These are phyloP conservation scores for Tillus elongatus DNA, from an alignment of 2,888 invertebrate species.

Conservation along the genomic window DNA sequence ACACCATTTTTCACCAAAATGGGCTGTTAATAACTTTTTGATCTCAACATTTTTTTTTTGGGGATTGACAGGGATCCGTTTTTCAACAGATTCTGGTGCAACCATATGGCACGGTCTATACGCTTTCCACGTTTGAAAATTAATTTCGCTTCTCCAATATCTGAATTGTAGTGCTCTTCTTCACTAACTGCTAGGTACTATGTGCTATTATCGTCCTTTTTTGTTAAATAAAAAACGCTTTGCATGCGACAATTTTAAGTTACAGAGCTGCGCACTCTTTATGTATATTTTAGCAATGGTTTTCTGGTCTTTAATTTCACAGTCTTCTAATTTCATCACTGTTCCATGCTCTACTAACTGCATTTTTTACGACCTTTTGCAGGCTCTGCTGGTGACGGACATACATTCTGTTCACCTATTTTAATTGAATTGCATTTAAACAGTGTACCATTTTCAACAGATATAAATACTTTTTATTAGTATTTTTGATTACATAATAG, in stretches of 20 bases:
- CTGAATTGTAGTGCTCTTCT: constrained; percentile 1
- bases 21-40: background rate
- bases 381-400: no score
- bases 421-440: no score
- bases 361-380: no score
- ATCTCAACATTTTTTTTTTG: background rate
- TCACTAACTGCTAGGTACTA: background rate
- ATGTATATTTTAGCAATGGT: background rate
- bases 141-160: constrained; percentile 2
- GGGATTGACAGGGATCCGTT: background rate
- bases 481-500: no score
- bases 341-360: background rate
- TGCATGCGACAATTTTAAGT: background rate
- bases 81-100: background rate
- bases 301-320: constrained; percentile 1
- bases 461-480: no score
- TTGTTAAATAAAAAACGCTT: background rate
- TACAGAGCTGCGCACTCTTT: background rate
- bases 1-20: constrained; percentile 1
- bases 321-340: constrained; percentile 3
- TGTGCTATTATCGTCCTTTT: no score
- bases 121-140: constrained; percentile 3
- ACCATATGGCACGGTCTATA: background rate
- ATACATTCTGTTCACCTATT: no score
- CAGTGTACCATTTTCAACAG: no score